Percentiles rank a stretch among this genome's conserved stretches.
Evolutionary conservation across 2,113 vertebrate genomes (phyloP).

Genomic region (Takifugu bimaculatus): DNA sequence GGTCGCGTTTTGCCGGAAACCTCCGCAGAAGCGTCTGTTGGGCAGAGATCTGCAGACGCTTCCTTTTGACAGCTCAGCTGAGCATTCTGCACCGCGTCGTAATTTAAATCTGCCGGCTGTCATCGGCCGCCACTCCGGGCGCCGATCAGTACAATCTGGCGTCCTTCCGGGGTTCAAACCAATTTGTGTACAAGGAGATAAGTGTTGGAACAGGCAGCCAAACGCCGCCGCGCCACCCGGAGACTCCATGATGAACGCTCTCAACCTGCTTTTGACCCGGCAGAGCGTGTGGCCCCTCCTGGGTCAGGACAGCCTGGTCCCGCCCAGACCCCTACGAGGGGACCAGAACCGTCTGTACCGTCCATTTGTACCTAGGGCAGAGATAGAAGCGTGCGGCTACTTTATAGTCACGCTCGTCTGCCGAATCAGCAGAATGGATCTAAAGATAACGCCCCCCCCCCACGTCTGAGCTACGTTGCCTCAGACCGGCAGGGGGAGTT

Average conservation of each 20-base stretch:
- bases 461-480: constrained; percentile 25
- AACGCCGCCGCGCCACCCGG: constrained; percentile 11
- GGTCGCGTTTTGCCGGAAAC: no score
- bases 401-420: constrained; percentile 15
- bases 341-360: not conserved
- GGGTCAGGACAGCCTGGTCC: not conserved
- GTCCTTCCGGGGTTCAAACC: constrained; percentile 44
- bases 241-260: constrained; percentile 30
- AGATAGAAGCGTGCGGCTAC: not conserved
- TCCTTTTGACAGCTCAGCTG: constrained; percentile 35
- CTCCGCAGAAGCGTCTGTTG: no score
- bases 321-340: constrained; percentile 3
- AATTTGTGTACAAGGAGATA: constrained; percentile 47
- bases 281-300: not conserved
- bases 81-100: constrained; percentile 35
- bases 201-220: constrained; percentile 22
- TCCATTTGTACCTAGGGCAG: not conserved
- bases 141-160: constrained; percentile 40
- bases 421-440: constrained; percentile 36
- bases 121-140: constrained; percentile 35
- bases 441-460: constrained; percentile 21
- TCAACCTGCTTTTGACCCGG: not conserved
- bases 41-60: not conserved
- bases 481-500: constrained; percentile 37
- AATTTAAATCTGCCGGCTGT: constrained; percentile 27